Evolutionary conservation across 2,888 invertebrate genomes (phyloP).

Genomic region (Liodrosophila aerea): DNA sequence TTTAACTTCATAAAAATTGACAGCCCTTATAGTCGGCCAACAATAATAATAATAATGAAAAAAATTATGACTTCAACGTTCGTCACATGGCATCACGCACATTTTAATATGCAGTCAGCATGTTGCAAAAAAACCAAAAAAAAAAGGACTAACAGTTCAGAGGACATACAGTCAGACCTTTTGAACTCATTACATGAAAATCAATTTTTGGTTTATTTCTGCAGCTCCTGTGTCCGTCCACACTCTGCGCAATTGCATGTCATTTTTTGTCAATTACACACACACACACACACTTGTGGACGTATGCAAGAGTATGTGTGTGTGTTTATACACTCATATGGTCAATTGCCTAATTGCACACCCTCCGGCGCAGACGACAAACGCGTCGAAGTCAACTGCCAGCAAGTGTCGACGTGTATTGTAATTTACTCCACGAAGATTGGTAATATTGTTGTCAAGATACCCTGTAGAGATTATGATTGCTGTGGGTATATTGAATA

Average conservation of each 20-base stretch:
- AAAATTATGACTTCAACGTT: constrained; percentile 22
- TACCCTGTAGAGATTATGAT: constrained; percentile 30
- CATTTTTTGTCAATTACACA: constrained; percentile 71
- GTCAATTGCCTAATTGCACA: constrained; percentile 73
- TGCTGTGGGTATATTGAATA: too few species aligned
- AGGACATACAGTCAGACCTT: constrained; percentile 45
- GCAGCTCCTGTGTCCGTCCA: constrained; percentile 33
- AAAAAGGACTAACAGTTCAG: constrained; percentile 25
- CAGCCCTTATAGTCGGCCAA: constrained; percentile 53
- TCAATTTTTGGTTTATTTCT: constrained; percentile 75
- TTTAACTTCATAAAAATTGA: constrained; percentile 75
- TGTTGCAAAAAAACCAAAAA: constrained; percentile 36
- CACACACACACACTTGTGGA: constrained; percentile 17
- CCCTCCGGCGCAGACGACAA: constrained; percentile 53
- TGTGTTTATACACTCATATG: constrained; percentile 17
- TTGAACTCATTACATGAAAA: constrained; percentile 73
- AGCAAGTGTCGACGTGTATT: constrained; percentile 42
- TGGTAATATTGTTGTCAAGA: constrained; percentile 20
- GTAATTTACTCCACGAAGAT: constrained; percentile 69
- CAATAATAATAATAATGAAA: constrained; percentile 30
- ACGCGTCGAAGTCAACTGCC: constrained; percentile 70
- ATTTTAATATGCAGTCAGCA: constrained; percentile 73
- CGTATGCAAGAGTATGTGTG: constrained; percentile 1
- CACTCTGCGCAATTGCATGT: constrained; percentile 45
- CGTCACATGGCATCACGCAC: constrained; percentile 66